phyloP scores from a whole-genome alignment of 2,113 vertebrate genomes.

The Vombatus ursinus region DNA sequence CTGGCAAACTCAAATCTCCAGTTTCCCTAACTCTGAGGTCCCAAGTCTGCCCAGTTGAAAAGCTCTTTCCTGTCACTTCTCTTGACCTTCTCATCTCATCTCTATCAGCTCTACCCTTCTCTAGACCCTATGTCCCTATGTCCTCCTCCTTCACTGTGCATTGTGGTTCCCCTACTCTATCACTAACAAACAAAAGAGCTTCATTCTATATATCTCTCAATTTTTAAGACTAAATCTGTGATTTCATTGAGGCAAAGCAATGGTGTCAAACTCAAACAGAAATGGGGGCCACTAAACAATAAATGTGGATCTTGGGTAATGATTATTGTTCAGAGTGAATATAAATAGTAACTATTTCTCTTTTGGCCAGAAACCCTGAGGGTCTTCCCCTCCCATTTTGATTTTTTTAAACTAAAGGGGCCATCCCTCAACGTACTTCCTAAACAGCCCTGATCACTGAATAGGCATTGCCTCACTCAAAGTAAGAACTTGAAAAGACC shows the following conservation, averaged over 20 bases:
- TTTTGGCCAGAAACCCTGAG: no score
- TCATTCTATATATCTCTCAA: neutral
- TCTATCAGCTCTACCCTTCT: neutral
- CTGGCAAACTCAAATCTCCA: neutral
- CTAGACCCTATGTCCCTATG: neutral
- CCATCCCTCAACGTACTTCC: no score
- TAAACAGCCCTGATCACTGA: no score
- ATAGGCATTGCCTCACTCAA: no score
- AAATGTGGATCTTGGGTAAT: no score
- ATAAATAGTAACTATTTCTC: no score
- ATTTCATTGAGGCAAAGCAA: neutral
- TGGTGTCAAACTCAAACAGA: neutral
- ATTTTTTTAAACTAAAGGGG: no score
- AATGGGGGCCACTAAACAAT: neutral
- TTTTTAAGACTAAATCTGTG: neutral
- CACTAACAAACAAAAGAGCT: neutral
- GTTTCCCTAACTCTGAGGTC: no score
- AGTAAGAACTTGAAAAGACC: no score
- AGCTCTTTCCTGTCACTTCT: neutral
- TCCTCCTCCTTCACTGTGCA: neutral
- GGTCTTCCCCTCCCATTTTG: no score
- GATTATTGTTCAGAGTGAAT: no score
- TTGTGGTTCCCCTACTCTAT: neutral
- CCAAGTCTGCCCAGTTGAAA: neutral
- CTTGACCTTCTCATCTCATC: neutral